Evolutionary conservation across 2,797 vertebrate species (phyloP), one percentile per base, ranked within the genome.

Genomic region (Buceros bicornis): DNA sequence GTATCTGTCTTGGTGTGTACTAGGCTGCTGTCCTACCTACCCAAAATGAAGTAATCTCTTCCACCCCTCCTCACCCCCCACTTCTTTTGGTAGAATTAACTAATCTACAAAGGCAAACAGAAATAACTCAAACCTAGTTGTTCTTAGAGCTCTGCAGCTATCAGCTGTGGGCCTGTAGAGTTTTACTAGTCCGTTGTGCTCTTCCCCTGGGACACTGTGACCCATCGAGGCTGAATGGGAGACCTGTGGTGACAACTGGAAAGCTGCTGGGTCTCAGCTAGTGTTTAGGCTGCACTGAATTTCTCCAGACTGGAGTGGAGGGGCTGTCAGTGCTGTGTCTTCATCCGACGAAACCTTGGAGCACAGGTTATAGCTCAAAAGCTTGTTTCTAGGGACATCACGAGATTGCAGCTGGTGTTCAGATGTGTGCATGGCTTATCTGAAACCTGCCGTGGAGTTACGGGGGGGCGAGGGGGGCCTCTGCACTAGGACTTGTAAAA

Each of bases 361-460:
- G 37, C 29, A 16, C 6, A 2, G 43, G 5, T 24, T 29, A 15
- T 14, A 62, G 17, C 62, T 70, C 28, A 33, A 43, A 73, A 40
- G 33, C 40, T 70, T 28, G 8, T 57, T 81, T 48, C 0, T 4
- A 29, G 58, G 48, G 45, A 16, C 43, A 66, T 70, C 2, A 0
- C 15, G 17, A 3, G n/a, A 5, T 10, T 16, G 21, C 18, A 2
- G 15, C 22, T 8, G 51, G 16, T 14, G 2, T 20, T 51, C 18
- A 22, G 37, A 2, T 22, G 45, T 8, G 5, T 1, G 11, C 11
- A 0, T 3, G 43, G 29, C 5, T 1, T 7, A 5, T 19, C 33
- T 29, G 50, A 9, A 43, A n/a, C 37, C 24, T 11, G 26, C 69
- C 0, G 1, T 15, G 35, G n/a, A 7, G 5, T 33, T 22, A 7